Conservation (phyloP, 2,113 vertebrate genomes). For the Eira barbara region DNA sequence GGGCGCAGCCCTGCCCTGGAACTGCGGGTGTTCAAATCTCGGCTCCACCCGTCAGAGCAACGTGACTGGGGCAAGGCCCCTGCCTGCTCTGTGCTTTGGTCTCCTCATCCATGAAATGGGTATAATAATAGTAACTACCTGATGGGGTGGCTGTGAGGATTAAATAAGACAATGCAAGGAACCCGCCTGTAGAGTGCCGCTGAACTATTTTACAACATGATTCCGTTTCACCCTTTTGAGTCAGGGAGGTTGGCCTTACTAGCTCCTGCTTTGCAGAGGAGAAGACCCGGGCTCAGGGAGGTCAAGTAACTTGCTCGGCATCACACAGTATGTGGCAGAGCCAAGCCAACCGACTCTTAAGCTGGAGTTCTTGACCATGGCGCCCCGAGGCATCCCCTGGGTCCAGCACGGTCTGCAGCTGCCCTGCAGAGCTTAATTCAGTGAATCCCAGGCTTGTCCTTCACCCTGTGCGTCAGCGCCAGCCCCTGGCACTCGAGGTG, state of each 20-base stretch:
- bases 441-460: background rate
- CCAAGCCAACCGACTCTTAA: background rate
- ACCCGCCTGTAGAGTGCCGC: rapidly evolving
- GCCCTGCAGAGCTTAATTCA: background rate
- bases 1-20: background rate
- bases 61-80: background rate
- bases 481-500: background rate
- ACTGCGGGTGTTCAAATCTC: background rate
- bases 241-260: background rate
- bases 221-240: background rate
- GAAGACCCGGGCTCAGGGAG: background rate
- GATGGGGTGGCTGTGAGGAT: background rate
- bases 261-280: background rate
- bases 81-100: background rate
- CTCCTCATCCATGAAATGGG: background rate
- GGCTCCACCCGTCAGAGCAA: background rate
- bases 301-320: background rate
- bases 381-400: background rate
- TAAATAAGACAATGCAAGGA: background rate
- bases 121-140: background rate
- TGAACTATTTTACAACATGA: background rate
- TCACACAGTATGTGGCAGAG: background rate
- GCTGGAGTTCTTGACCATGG: background rate
- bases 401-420: background rate
- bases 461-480: background rate